phyloP scores from a whole-genome alignment of 2,797 vertebrate species.

The Gymnopithys bicolor region DNA sequence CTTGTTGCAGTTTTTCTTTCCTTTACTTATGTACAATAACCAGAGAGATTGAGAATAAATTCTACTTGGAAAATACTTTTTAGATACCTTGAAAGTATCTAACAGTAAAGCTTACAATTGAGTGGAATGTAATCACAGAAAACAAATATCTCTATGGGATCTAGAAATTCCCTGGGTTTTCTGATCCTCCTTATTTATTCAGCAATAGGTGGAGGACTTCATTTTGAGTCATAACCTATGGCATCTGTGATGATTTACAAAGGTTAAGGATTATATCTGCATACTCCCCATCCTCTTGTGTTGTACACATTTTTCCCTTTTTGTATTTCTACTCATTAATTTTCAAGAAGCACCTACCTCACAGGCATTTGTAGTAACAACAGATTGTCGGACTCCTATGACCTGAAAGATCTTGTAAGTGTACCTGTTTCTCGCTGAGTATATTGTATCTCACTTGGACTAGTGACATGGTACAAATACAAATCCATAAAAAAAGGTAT shows the following conservation, averaged over 20 bases:
- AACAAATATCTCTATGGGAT: not conserved
- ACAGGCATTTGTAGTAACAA: not conserved
- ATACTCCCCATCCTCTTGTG: accelerated
- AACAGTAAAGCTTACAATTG: not conserved
- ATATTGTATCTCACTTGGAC: not conserved
- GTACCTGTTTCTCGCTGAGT: not conserved
- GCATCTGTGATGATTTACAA: not conserved
- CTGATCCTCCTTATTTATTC: not conserved
- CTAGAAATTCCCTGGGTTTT: not conserved
- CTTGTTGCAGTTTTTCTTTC: not conserved
- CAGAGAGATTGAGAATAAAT: slow-evolving; percentile 6
- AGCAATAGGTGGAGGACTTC: not conserved
- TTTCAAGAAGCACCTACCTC: not conserved
- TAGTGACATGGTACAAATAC: not conserved
- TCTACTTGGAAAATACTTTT: slow-evolving; percentile 6
- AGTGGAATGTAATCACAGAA: not conserved
- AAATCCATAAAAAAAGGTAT: not conserved
- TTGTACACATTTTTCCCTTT: not conserved
- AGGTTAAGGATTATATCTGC: not conserved
- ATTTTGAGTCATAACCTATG: not conserved
- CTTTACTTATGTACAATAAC: not conserved
- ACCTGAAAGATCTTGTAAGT: not conserved
- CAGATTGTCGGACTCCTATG: not conserved
- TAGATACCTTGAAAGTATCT: not conserved
- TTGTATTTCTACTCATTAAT: not conserved